Percentiles rank a stretch among this genome's conserved stretches.
Evolutionary conservation across 2,113 vertebrate species (phyloP).

Genomic region (Esox niger): DNA sequence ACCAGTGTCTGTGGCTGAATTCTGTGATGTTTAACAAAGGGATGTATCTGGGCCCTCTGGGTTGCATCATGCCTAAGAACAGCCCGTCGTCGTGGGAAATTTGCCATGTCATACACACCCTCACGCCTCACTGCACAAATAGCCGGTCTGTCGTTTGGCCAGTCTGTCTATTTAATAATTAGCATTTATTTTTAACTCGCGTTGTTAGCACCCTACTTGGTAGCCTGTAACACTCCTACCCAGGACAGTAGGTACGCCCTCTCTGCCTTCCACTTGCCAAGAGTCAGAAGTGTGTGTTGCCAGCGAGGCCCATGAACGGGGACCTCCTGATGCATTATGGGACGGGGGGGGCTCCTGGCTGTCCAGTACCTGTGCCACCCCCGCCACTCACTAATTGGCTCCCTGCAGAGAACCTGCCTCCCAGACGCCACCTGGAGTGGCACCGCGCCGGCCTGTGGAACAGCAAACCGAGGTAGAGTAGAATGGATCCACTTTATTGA

Average conservation of each 20-base stretch:
- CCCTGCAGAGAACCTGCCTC: conserved; percentile 79
- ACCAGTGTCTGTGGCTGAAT: too few species aligned
- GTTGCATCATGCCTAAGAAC: too few species aligned
- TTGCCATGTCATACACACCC: too few species aligned
- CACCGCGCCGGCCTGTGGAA: conserved; percentile 80
- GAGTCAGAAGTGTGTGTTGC: conserved; percentile 74
- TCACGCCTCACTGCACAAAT: too few species aligned
- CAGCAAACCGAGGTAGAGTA: conserved; percentile 49
- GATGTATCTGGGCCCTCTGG: too few species aligned
- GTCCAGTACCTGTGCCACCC: conserved; percentile 82
- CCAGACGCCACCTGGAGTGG: conserved; percentile 82
- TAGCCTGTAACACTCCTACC: too few species aligned
- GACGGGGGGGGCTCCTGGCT: conserved; percentile 67
- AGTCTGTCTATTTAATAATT: not conserved
- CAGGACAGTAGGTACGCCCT: too few species aligned
- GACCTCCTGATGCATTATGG: conserved; percentile 74
- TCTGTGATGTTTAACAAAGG: too few species aligned
- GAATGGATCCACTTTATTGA: not conserved
- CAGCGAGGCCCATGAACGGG: conserved; percentile 75
- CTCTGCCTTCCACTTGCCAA: conserved; percentile 25
- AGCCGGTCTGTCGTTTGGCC: not conserved
- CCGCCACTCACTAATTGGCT: conserved; percentile 79
- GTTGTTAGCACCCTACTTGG: conserved; percentile 78
- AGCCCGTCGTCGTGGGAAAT: too few species aligned
- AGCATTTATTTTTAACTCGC: conserved; percentile 37